A percentile compares a stretch with the other conserved stretches of the same genome.
These are phyloP conservation scores for Trimorus sp. DNA, from an alignment of 2,888 invertebrate species.

Conservation along the genomic window DNA sequence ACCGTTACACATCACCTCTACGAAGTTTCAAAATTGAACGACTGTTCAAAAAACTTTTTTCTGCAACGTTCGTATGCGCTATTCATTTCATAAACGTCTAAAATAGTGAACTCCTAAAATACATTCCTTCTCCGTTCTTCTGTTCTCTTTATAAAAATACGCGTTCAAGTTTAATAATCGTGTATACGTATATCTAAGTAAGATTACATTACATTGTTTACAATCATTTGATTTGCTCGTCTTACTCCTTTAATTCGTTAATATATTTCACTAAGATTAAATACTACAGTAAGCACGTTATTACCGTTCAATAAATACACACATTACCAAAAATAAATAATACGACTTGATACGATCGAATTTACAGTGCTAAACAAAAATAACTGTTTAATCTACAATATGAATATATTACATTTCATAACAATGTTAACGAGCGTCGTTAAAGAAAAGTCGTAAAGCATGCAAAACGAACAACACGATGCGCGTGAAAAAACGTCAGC, in stretches of 20 bases:
- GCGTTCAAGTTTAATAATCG: background rate
- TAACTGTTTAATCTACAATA: background rate
- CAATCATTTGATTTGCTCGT: background rate
- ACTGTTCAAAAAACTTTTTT: background rate
- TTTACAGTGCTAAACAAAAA: background rate
- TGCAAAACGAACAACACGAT: background rate
- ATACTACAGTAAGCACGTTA: background rate
- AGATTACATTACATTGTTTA: background rate
- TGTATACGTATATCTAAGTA: no score
- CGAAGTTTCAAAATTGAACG: no score
- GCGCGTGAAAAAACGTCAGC: no score
- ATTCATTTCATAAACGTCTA: constrained; percentile 46
- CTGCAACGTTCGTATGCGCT: constrained; percentile 17
- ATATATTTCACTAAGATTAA: background rate
- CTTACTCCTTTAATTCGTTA: no score
- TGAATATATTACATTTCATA: background rate
- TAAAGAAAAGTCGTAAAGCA: constrained; percentile 4
- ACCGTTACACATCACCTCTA: no score
- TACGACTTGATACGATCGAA: constrained; percentile 9
- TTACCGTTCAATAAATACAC: constrained; percentile 16
- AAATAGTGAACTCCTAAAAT: constrained; percentile 41
- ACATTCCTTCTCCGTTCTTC: background rate
- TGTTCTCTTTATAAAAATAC: constrained; percentile 37
- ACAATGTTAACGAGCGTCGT: background rate
- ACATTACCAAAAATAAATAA: constrained; percentile 41